Evolutionary conservation across 2,113 vertebrate species (phyloP).

Genomic region (Channa argus): DNA sequence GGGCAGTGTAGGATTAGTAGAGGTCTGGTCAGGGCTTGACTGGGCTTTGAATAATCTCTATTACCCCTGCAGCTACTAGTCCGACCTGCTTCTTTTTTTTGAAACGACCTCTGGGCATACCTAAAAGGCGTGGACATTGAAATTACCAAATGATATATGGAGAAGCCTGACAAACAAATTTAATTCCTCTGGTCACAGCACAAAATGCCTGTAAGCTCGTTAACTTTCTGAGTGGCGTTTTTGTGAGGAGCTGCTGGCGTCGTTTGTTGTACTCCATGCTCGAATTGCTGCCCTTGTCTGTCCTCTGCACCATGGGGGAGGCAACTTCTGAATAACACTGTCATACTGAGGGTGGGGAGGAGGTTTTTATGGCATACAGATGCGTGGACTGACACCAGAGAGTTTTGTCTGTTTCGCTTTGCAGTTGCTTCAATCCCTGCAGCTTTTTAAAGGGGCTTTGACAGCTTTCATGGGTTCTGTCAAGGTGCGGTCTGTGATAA

Average conservation of each 20-base stretch:
- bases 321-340: conserved; percentile 54
- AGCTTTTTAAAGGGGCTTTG: conserved; percentile 47
- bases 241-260: conserved; percentile 27
- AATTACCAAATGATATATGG: conserved; percentile 18
- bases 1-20: not conserved
- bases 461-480: conserved; percentile 48
- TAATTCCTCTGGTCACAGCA: conserved; percentile 9
- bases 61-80: not conserved
- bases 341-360: conserved; percentile 40
- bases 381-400: conserved; percentile 46
- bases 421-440: conserved; percentile 51
- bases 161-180: conserved; percentile 39
- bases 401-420: conserved; percentile 37
- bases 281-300: conserved; percentile 58
- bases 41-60: conserved; percentile 7
- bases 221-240: conserved; percentile 62
- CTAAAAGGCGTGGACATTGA: conserved; percentile 7
- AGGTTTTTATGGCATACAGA: conserved; percentile 63
- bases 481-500: conserved; percentile 53
- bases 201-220: conserved; percentile 36
- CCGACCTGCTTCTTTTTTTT: not conserved
- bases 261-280: conserved; percentile 33
- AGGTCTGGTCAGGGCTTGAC: not conserved
- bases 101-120: conserved; percentile 9
- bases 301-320: conserved; percentile 67